Conservation (phyloP, 2,888 invertebrate genomes). For the Andrena chrysosceles region DNA sequence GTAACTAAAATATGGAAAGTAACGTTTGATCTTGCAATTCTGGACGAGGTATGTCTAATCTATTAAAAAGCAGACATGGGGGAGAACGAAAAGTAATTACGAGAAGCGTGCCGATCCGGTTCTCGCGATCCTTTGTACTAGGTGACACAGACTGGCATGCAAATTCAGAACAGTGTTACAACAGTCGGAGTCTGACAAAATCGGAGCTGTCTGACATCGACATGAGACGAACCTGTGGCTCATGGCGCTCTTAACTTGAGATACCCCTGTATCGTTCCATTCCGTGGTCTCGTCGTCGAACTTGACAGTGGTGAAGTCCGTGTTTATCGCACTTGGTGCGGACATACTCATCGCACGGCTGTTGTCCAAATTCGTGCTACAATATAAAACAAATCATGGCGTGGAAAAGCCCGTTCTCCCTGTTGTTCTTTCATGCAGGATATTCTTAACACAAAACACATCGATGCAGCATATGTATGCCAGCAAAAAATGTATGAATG, state of each 20-base stretch:
- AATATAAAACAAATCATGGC: slow-evolving; percentile 62
- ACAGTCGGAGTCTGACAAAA: slow-evolving; percentile 10
- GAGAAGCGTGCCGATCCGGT: slow-evolving; percentile 65
- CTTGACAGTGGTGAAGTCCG: slow-evolving; percentile 90
- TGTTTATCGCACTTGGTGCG: slow-evolving; percentile 94
- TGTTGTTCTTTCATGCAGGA: slow-evolving; percentile 54
- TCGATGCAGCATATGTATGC: slow-evolving; percentile 66
- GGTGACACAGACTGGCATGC: slow-evolving; percentile 74
- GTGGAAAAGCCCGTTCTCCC: not conserved
- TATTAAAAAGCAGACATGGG: slow-evolving; percentile 8
- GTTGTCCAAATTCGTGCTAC: slow-evolving; percentile 89
- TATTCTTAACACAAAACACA: slow-evolving; percentile 63
- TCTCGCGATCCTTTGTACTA: slow-evolving; percentile 63
- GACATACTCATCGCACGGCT: slow-evolving; percentile 92
- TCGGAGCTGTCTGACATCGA: not conserved
- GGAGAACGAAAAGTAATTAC: slow-evolving; percentile 69
- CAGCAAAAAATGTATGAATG: slow-evolving; percentile 62
- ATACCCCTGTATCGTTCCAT: slow-evolving; percentile 80
- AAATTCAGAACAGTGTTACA: slow-evolving; percentile 56
- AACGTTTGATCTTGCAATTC: not conserved
- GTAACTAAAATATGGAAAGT: not conserved
- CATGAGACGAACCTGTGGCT: slow-evolving; percentile 79
- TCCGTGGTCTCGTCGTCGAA: slow-evolving; percentile 88
- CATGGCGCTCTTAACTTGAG: slow-evolving; percentile 82
- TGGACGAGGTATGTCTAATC: not conserved